Conservation (phyloP, 2,113 vertebrate species). For the Pachycephala philippinensis region DNA sequence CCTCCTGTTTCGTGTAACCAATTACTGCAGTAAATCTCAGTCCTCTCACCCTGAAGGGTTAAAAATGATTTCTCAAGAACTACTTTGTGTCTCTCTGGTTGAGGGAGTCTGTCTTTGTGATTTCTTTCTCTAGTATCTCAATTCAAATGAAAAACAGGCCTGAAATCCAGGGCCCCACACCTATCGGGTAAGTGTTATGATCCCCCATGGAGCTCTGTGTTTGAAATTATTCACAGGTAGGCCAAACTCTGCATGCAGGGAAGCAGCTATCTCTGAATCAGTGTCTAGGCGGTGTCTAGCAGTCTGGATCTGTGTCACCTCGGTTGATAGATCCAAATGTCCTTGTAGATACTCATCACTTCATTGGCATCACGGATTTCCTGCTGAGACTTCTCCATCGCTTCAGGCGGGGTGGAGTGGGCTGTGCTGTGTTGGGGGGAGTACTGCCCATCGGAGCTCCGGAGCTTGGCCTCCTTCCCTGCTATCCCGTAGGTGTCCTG, state of each 20-base stretch:
- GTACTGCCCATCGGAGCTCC: fast-evolving
- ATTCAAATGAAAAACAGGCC: not conserved
- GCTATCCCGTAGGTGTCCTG: too few relatives aligned
- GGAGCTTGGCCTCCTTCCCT: not conserved
- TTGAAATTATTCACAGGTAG: not conserved
- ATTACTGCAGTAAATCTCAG: not conserved
- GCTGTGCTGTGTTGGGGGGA: too few relatives aligned
- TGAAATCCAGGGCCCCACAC: not conserved
- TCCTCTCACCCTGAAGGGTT: not conserved
- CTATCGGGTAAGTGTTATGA: not conserved
- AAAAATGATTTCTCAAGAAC: not conserved
- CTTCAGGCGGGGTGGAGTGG: not conserved
- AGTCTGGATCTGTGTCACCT: not conserved
- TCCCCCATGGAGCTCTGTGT: not conserved
- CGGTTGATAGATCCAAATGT: not conserved
- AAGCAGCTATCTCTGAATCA: not conserved
- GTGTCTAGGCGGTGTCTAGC: not conserved
- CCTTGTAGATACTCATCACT: not conserved
- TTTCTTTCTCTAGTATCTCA: not conserved
- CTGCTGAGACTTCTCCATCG: not conserved
- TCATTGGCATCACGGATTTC: not conserved
- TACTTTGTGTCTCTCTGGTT: not conserved
- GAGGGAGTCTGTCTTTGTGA: not conserved
- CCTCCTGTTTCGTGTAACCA: not conserved
- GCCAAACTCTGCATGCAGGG: not conserved